A percentile compares a stretch with the other conserved stretches of the same genome.
Evolutionary conservation across 2,113 vertebrate species (phyloP).

Genomic region (Ancistrus triradiatus): DNA sequence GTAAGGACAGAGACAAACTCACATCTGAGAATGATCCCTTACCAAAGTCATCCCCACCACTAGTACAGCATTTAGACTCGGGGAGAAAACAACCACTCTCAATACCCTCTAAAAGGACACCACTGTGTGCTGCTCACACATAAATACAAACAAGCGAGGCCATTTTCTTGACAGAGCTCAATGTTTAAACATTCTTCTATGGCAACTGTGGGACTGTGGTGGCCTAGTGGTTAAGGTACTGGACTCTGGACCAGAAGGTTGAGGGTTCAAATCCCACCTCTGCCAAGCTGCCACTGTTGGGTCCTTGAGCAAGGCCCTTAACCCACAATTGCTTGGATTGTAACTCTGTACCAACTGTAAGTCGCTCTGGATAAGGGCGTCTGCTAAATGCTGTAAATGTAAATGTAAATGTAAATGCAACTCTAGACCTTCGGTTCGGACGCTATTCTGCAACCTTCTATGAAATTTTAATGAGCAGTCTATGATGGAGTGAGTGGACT

Average conservation of each 20-base stretch:
- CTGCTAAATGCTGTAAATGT: too few species aligned
- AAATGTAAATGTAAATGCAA: too few species aligned
- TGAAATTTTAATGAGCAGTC: conserved; percentile 73
- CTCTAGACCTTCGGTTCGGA: conserved; percentile 7
- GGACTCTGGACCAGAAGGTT: too few species aligned
- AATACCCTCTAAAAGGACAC: background rate
- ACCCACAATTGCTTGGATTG: too few species aligned
- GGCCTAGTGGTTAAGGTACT: too few species aligned
- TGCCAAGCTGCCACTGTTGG: too few species aligned
- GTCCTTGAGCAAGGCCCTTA: too few species aligned
- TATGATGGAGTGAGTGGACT: conserved; percentile 64
- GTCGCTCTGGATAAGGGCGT: too few species aligned
- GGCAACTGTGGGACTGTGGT: too few species aligned
- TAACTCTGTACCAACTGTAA: too few species aligned
- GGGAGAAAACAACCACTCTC: background rate
- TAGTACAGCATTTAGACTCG: conserved; percentile 18
- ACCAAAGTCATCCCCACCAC: conserved; percentile 11
- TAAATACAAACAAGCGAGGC: background rate
- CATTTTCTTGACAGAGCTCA: background rate
- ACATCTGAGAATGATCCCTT: conserved; percentile 9
- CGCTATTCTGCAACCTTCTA: conserved; percentile 54
- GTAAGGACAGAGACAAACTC: background rate
- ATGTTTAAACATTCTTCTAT: conserved; percentile 8
- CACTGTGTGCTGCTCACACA: background rate
- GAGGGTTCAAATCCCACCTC: too few species aligned